A percentile compares a stretch with the other conserved stretches of the same genome.
These are phyloP conservation scores for Onchidella celtica DNA, from an alignment of 2,888 invertebrate species.

Conservation along the genomic window DNA sequence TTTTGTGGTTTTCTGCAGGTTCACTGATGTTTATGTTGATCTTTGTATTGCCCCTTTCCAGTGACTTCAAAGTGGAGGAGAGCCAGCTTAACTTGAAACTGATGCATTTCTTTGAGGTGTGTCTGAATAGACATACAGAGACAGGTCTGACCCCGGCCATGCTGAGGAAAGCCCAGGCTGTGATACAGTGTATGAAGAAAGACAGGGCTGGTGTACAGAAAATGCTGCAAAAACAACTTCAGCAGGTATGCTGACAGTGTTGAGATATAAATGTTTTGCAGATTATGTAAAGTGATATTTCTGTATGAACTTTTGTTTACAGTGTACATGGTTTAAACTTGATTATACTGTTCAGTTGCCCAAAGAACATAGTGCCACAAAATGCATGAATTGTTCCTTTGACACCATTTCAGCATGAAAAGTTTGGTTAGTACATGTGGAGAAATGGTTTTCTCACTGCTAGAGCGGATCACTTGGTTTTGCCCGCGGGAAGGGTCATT, in stretches of 20 bases:
- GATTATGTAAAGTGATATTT: not conserved
- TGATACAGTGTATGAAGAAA: not conserved
- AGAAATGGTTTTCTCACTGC: no score
- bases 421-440: no score
- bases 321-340: no score
- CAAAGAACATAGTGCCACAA: no score
- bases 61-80: constrained; percentile 67
- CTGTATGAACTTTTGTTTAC: no score
- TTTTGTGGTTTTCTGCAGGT: no score
- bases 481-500: no score
- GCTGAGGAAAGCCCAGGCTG: constrained; percentile 19
- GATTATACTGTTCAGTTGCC: no score
- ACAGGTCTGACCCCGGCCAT: not conserved
- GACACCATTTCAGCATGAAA: no score
- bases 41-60: constrained; percentile 50
- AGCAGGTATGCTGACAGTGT: constrained; percentile 55
- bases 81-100: constrained; percentile 67
- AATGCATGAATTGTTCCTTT: no score
- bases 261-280: not conserved
- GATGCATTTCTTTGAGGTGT: constrained; percentile 39
- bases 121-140: constrained; percentile 12
- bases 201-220: not conserved
- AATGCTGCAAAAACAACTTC: constrained; percentile 60
- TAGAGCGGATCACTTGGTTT: no score
- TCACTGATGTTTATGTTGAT: no score